Evolutionary conservation across 2,113 vertebrate species (phyloP), one percentile per base, ranked within the genome.

Genomic region (Polyodon spathula): DNA sequence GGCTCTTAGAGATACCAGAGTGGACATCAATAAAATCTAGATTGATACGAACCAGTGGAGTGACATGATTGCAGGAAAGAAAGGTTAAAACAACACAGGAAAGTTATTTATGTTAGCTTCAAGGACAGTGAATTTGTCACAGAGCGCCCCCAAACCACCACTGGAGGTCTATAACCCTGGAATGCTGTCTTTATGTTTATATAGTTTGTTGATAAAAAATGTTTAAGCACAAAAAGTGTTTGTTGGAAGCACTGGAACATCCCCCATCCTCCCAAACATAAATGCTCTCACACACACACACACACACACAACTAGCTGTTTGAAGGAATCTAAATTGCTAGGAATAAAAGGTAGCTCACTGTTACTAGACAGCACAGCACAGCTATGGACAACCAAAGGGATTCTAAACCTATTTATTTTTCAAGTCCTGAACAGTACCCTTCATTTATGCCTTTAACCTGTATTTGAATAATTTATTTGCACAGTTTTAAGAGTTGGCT

Each of bases 81-180:
- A 81, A 82, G 89, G 89, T 95, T 93, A 95, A 83, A 89, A 92
- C 90, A 94, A 93, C 89, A 93, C 68, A 74, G 71, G 79, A 84
- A 86, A 88, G 89, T 92, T 96, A 92, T 94, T 93, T 95, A 92
- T 90, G 80, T 78, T 89, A 85, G 78, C 83, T 81, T 85, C 83
- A 90, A 92, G 91, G 88, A 83, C 87, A 87, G 82, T 76, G 73
- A 74, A 77, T 90, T 90, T 89, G 86, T 92, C 85, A 88, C 86
- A 85, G 74, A 43, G 58, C 40, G 65, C 61, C 68, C 62, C 62
- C 74, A 66, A 73, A 72, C 69, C 77, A 77, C 79, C 77, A 81
- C 83, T 80, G 80, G 91, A 81, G 85, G 88, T 89, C 88, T 89
- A 80, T 69, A 40, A 86, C 86, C 84, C 87, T 83, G 77, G 80